These are phyloP conservation scores for Catamblyrhynchus diadema DNA, from an alignment of 2,797 vertebrate genomes.

Conservation along the genomic window DNA sequence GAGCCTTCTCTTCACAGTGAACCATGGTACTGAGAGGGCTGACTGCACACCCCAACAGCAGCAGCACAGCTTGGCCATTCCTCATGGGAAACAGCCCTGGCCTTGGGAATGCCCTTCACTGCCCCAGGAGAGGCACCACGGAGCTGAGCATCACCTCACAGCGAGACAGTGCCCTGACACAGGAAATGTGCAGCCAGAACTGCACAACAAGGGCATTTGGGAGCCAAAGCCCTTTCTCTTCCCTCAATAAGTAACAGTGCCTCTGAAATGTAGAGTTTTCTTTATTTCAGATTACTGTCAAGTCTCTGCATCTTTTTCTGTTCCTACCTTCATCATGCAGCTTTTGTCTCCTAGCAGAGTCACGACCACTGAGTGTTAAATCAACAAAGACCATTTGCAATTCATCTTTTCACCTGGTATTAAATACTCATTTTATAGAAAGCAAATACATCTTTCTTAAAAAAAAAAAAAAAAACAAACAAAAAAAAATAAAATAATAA, in stretches of 20 bases:
- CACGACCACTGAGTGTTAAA: constrained; percentile 8
- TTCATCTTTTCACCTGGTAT: constrained; percentile 22
- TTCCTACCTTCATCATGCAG: not conserved
- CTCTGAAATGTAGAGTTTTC: not conserved
- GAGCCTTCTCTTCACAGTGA: not conserved
- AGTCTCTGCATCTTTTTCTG: not conserved
- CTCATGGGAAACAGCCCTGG: not conserved
- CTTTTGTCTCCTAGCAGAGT: not conserved
- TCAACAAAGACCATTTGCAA: not conserved
- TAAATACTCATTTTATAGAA: constrained; percentile 40
- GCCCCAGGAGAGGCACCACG: not conserved
- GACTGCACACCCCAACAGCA: not conserved
- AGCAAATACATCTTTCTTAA: constrained; percentile 43
- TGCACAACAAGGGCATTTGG: not conserved
- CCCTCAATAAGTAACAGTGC: not conserved
- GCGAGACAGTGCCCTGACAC: no score
- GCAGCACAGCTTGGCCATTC: not conserved
- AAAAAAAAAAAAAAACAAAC: not conserved
- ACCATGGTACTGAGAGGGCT: not conserved
- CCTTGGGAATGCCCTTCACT: not conserved
- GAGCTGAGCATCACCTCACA: not conserved
- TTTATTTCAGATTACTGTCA: not conserved
- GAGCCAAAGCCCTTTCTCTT: not conserved
- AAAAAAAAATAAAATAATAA: no score
- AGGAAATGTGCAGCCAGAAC: not conserved